phyloP scores from a whole-genome alignment of 2,797 vertebrate genomes.

The Anguilla anguilla region DNA sequence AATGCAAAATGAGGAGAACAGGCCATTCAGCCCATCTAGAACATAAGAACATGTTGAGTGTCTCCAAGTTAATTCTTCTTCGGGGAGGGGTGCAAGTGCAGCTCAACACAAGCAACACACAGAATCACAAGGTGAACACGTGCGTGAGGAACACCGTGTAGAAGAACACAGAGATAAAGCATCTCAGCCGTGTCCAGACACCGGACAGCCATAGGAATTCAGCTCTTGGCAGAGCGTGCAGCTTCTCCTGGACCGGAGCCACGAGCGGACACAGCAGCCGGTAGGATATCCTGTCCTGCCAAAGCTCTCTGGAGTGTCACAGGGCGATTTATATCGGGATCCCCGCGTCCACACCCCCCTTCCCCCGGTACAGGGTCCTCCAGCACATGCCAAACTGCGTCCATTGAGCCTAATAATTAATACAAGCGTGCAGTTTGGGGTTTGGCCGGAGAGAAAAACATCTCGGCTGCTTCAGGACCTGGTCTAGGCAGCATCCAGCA shows the following conservation, averaged over 20 bases:
- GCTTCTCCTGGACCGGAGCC: background rate
- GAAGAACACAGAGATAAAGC: background rate
- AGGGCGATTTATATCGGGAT: background rate
- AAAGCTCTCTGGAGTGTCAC: background rate
- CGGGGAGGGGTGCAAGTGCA: background rate
- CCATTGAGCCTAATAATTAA: no score
- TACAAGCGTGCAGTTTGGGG: no score
- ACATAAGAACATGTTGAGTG: no score
- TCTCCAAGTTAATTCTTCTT: background rate
- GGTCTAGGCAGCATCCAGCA: no score
- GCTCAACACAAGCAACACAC: background rate
- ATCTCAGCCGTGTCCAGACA: background rate
- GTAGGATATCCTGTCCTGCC: background rate
- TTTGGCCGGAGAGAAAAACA: no score
- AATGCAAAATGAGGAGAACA: no score
- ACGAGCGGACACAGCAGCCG: background rate
- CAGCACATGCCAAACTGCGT: no score
- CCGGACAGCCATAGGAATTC: background rate
- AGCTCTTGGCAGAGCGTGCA: background rate
- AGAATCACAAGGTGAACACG: background rate
- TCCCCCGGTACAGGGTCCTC: no score
- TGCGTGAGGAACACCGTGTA: no score
- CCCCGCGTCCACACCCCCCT: background rate
- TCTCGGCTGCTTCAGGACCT: no score
- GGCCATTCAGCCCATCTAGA: no score